These are phyloP conservation scores for Pseudotriccus pelzelni DNA, from an alignment of 2,797 vertebrate species.

Conservation along the genomic window DNA sequence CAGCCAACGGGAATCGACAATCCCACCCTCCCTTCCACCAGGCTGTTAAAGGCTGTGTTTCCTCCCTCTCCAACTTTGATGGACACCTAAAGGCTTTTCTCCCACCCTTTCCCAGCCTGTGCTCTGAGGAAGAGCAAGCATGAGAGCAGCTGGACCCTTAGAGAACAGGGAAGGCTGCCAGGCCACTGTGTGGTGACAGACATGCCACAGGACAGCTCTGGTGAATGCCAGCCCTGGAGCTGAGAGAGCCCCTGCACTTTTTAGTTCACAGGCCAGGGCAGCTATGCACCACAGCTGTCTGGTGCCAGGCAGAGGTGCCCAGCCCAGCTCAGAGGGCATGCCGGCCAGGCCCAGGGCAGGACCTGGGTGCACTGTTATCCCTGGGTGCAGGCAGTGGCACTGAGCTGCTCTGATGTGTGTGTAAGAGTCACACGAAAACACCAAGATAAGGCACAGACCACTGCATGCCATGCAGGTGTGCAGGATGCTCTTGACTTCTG, in stretches of 20 bases:
- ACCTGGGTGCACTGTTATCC: neutral
- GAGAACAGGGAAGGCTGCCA: neutral
- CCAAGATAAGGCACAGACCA: fast-evolving
- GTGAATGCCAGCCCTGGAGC: neutral
- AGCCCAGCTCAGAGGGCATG: fast-evolving
- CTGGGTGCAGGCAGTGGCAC: neutral
- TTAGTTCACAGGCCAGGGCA: neutral
- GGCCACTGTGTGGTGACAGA: fast-evolving
- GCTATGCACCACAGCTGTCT: neutral
- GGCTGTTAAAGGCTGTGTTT: neutral
- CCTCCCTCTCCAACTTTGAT: fast-evolving
- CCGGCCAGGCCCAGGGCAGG: fast-evolving
- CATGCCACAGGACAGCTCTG: neutral
- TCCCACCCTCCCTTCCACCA: neutral
- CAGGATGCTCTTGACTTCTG: neutral
- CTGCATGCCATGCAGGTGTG: fast-evolving
- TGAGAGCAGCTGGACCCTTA: neutral
- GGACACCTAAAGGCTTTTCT: neutral
- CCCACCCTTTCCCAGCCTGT: neutral
- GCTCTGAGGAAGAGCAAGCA: neutral
- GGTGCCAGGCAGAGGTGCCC: neutral
- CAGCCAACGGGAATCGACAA: neutral
- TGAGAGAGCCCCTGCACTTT: fast-evolving
- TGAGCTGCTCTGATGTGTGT: neutral
- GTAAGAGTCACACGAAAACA: neutral